Base-by-base conservation (phyloP, 92 coral and sea anemone genomes). In the Parazoanthus swiftii region DNA sequence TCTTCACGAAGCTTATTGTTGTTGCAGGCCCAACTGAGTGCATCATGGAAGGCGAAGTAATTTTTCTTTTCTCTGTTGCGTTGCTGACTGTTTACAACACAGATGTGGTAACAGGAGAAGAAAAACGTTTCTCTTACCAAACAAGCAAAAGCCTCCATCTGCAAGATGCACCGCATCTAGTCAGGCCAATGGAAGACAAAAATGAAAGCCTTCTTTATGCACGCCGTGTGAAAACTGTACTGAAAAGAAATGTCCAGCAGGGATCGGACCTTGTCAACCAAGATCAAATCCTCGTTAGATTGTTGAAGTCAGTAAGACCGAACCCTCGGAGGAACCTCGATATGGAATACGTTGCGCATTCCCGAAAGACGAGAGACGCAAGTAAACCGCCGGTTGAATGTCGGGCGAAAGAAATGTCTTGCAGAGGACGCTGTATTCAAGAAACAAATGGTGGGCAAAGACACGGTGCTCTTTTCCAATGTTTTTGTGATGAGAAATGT, bases 401-500 rank as follows among this genome's bases (percentile, higher is more conserved):
- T 76, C 2, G 3, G 80, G 16, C 11, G 13, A 16, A 4, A 43
- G 48, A 21, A 76, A 8, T 76, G 51, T 76, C 54, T 16, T 76
- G 80, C 38, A 2, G 14, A 16, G 80, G 80, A 18, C 80, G 80
- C 10, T 76, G 80, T 76, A 25, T 20, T 8, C 43, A 42, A 39
- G 14, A 5, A 44, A 39, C n/a, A 39, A 5, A 37, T 11, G n/a
- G 25, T 5, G 80, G 80, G 21, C 51, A 37, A 21, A 36, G 5
- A 39, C 51, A 76, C 26, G 80, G 18, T 18, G 5, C n/a, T 21
- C 25, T 18, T 76, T 76, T 3, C 26, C 80, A 39, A 42, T 76
- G 80, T 44, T 76, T 76, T 42, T 76, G 80, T 38, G 80, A 76
- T 44, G 80, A 18, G 46, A 38, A 76, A 76, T 76, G 80, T 23